Conservation (phyloP, 2,113 vertebrate genomes). For the Hippocampus comes region DNA sequence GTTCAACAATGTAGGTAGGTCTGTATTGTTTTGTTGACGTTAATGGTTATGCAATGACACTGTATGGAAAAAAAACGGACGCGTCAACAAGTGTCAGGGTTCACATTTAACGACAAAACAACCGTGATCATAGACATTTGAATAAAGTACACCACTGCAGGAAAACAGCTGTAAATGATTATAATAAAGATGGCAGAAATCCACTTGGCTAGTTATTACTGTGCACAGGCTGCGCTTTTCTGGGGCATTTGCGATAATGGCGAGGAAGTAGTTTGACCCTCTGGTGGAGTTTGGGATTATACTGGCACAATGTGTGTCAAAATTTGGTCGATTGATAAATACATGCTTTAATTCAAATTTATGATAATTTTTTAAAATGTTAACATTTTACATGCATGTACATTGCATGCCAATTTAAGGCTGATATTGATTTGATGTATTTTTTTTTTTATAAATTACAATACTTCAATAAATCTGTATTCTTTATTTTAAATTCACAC, state of each 20-base stretch:
- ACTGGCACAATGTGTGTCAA: neutral
- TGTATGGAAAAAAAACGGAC: neutral
- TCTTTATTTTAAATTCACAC: neutral
- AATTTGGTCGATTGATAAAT: neutral
- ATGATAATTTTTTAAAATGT: neutral
- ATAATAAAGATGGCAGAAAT: neutral
- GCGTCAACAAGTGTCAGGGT: neutral
- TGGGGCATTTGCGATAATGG: neutral
- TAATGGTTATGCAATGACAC: neutral
- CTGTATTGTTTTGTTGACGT: neutral
- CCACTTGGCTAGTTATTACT: neutral
- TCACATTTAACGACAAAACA: neutral
- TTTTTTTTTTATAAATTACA: neutral
- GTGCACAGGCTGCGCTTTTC: neutral
- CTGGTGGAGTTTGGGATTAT: neutral
- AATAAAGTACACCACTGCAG: neutral
- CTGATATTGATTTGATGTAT: neutral
- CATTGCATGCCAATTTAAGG: neutral
- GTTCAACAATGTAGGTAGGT: neutral
- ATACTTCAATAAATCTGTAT: neutral
- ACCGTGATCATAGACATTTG: neutral
- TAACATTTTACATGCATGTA: neutral
- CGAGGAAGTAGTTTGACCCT: neutral
- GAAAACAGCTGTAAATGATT: conserved; percentile 1
- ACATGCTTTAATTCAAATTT: neutral